Conservation (phyloP, 2,888 invertebrate species). For the Cheilosia urbana region DNA sequence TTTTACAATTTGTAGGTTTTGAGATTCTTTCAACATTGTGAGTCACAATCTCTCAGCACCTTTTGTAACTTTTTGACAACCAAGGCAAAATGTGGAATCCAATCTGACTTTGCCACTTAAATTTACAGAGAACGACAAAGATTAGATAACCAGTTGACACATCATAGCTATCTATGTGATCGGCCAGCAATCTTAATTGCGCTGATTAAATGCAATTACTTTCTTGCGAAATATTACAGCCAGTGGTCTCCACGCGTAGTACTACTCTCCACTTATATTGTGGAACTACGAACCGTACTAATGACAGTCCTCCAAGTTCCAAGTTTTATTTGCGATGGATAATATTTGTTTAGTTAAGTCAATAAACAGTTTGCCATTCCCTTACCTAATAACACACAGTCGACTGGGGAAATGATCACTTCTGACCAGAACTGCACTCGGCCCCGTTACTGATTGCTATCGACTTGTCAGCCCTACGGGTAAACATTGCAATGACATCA, state of each 20-base stretch:
- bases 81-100: too few relatives aligned
- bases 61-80: too few relatives aligned
- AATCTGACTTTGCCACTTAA: too few relatives aligned
- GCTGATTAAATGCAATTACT: too few relatives aligned
- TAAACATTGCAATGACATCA: constrained; percentile 59
- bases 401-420: constrained; percentile 39
- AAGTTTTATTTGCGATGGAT: constrained; percentile 4
- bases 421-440: constrained; percentile 4
- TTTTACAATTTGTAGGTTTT: too few relatives aligned
- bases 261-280: not conserved
- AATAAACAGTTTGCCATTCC: constrained; percentile 14
- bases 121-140: too few relatives aligned
- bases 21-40: too few relatives aligned
- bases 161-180: too few relatives aligned
- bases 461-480: constrained; percentile 50
- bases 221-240: too few relatives aligned
- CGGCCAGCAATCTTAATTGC: too few relatives aligned
- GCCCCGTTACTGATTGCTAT: constrained; percentile 37
- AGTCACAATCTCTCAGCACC: too few relatives aligned
- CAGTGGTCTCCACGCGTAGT: not conserved
- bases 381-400: constrained; percentile 30
- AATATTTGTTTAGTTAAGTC: constrained; percentile 23
- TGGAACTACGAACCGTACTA: constrained; percentile 2
- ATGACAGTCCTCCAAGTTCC: constrained; percentile 1
- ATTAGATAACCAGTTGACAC: too few relatives aligned